Percentiles rank a stretch among this genome's conserved stretches.
Conservation (phyloP, 2,797 vertebrate species). For the Phataginus tricuspis region DNA sequence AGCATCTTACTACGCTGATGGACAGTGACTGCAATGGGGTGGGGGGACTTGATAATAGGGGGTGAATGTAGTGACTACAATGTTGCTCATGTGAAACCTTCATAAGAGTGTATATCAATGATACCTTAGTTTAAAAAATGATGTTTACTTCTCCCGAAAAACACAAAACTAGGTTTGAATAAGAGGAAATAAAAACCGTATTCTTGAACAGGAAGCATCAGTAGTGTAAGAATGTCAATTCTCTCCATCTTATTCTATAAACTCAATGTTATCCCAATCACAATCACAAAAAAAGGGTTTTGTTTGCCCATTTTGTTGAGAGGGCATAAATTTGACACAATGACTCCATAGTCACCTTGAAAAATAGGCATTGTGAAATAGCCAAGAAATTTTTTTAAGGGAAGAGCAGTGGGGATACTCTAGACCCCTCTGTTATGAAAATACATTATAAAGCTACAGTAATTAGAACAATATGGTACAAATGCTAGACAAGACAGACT, state of each 20-base stretch:
- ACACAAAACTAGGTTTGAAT: not conserved
- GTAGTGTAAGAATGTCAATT: not conserved
- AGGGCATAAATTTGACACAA: slow-evolving; percentile 3
- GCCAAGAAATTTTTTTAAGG: not conserved
- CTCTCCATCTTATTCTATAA: not conserved
- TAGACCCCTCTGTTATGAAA: not conserved
- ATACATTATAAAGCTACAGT: not conserved
- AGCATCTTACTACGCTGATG: too few relatives aligned
- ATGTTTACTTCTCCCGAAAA: slow-evolving; percentile 22
- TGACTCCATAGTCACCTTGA: not conserved
- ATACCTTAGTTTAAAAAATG: not conserved
- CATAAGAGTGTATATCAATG: too few relatives aligned
- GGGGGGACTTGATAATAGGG: too few relatives aligned
- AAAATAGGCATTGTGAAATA: not conserved
- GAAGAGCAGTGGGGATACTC: not conserved
- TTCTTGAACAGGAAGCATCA: not conserved
- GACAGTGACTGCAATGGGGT: too few relatives aligned
- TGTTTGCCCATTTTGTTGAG: not conserved
- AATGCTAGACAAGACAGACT: not conserved
- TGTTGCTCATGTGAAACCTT: too few relatives aligned
- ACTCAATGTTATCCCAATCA: not conserved
- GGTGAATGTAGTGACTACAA: too few relatives aligned
- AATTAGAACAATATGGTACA: not conserved
- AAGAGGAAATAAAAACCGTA: not conserved
- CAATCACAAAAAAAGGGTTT: not conserved